Percentiles rank a stretch among this genome's conserved stretches.
These are phyloP conservation scores for Pyralis farinalis DNA, from an alignment of 2,888 invertebrate species.

Conservation along the genomic window DNA sequence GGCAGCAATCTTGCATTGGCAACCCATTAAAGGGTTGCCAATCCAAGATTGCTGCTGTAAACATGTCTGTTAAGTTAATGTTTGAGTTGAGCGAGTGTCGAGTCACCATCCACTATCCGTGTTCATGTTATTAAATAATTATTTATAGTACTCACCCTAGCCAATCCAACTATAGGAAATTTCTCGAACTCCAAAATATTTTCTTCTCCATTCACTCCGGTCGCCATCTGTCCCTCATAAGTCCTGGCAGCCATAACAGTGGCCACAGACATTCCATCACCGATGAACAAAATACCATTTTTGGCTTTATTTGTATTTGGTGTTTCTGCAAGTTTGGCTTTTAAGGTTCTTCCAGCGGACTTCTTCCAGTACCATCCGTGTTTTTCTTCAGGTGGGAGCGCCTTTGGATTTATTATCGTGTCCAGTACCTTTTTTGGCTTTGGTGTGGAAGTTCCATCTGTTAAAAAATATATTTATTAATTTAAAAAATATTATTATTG, in stretches of 20 bases:
- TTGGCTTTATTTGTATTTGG: constrained; percentile 78
- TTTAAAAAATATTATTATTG: no score
- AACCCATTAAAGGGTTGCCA: no score
- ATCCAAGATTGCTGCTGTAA: no score
- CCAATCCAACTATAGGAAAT: constrained; percentile 84
- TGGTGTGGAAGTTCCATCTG: constrained; percentile 50
- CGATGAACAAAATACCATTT: constrained; percentile 84
- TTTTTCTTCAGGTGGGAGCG: constrained; percentile 61
- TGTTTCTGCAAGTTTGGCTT: constrained; percentile 42
- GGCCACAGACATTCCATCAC: constrained; percentile 90
- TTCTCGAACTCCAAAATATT: constrained; percentile 83
- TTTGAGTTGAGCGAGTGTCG: no score
- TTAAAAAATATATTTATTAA: constrained; percentile 6
- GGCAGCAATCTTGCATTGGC: no score
- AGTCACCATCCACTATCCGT: no score
- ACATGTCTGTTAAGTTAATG: no score
- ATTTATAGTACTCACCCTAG: constrained; percentile 85
- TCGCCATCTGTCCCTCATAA: constrained; percentile 82
- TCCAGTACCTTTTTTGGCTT: constrained; percentile 61
- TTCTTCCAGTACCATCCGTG: constrained; percentile 64
- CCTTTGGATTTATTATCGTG: constrained; percentile 54
- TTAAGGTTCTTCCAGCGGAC: constrained; percentile 45
- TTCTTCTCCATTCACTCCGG: constrained; percentile 81
- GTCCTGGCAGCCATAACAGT: constrained; percentile 87
- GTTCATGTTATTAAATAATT: no score